Conservation (phyloP, 2,888 invertebrate genomes). For the Coleophora flavipennella region DNA sequence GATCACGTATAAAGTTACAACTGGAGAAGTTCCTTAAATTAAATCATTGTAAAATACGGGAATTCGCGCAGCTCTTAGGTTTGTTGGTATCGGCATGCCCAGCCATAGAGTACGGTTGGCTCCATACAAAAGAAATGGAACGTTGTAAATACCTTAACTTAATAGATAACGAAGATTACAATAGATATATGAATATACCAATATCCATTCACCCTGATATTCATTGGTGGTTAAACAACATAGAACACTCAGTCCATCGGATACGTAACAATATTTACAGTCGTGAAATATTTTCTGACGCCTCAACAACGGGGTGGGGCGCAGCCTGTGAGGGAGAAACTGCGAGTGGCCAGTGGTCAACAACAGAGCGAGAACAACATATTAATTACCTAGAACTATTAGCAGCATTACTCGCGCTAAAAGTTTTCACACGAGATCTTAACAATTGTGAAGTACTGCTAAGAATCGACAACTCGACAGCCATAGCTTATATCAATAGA, state of each 20-base stretch:
- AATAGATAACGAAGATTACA: slow-evolving; percentile 9
- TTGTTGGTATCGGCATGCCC: slow-evolving; percentile 21
- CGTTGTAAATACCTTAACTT: slow-evolving; percentile 13
- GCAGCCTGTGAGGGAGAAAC: slow-evolving; percentile 9
- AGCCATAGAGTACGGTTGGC: slow-evolving; percentile 23
- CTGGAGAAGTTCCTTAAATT: slow-evolving; percentile 3
- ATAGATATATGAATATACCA: slow-evolving; percentile 4
- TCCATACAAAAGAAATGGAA: slow-evolving; percentile 23
- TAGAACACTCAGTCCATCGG: not conserved
- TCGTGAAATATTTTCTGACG: slow-evolving; percentile 13
- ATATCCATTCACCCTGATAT: slow-evolving; percentile 2
- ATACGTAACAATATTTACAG: not conserved
- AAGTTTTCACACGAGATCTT: slow-evolving; percentile 16
- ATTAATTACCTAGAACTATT: slow-evolving; percentile 16
- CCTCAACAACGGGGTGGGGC: slow-evolving; percentile 19
- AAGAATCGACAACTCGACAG: slow-evolving; percentile 17
- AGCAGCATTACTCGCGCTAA: slow-evolving; percentile 17
- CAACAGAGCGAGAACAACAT: slow-evolving; percentile 7
- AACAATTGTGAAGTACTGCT: not conserved
- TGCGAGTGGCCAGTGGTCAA: slow-evolving; percentile 12
- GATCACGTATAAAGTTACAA: slow-evolving; percentile 4
- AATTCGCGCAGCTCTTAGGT: slow-evolving; percentile 16
- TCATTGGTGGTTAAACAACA: slow-evolving; percentile 5
- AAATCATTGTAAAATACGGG: slow-evolving; percentile 14
- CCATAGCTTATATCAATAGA: slow-evolving; percentile 15